Evolutionary conservation across 1,140 invertebrate species (phyloP).

Genomic region (Drosophila pseudoobscura): DNA sequence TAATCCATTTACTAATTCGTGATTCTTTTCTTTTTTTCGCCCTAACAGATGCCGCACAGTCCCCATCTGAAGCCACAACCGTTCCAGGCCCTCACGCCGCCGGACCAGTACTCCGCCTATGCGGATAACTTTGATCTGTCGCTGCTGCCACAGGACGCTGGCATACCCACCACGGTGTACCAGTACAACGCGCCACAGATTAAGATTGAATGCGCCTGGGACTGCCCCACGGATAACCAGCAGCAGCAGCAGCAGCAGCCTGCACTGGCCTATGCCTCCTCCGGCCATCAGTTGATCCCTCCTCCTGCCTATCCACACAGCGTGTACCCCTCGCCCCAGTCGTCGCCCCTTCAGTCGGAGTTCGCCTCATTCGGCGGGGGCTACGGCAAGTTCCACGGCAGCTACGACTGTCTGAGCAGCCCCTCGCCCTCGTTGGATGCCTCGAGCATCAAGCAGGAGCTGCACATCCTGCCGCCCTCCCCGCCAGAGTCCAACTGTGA

Average conservation of each 20-base stretch:
- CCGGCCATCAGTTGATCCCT: conserved; percentile 64
- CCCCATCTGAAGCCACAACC: conserved; percentile 87
- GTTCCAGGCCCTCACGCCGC: conserved; percentile 49
- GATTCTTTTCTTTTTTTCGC: background rate
- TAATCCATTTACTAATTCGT: conserved; percentile 2
- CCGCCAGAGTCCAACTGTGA: conserved; percentile 83
- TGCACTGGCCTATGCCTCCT: conserved; percentile 12
- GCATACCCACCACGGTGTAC: conserved; percentile 76
- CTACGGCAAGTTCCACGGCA: conserved; percentile 47
- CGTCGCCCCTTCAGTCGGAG: conserved; percentile 76
- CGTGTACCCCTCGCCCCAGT: conserved; percentile 78
- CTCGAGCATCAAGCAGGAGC: conserved; percentile 76
- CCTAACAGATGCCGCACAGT: conserved; percentile 92
- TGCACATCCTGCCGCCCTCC: conserved; percentile 79
- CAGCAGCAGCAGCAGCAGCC: conserved; percentile 36
- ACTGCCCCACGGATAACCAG: conserved; percentile 38
- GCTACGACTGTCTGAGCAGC: conserved; percentile 74
- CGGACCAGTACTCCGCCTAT: conserved; percentile 87
- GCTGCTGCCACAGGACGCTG: conserved; percentile 86
- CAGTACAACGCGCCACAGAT: conserved; percentile 79
- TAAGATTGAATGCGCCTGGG: conserved; percentile 77
- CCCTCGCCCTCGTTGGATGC: conserved; percentile 79
- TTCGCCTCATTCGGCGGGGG: conserved; percentile 58
- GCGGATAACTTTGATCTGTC: conserved; percentile 90
- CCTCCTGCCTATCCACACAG: conserved; percentile 74